Base-by-base conservation (phyloP, 2,888 invertebrate genomes). In the Macrosiphum euphorbiae region DNA sequence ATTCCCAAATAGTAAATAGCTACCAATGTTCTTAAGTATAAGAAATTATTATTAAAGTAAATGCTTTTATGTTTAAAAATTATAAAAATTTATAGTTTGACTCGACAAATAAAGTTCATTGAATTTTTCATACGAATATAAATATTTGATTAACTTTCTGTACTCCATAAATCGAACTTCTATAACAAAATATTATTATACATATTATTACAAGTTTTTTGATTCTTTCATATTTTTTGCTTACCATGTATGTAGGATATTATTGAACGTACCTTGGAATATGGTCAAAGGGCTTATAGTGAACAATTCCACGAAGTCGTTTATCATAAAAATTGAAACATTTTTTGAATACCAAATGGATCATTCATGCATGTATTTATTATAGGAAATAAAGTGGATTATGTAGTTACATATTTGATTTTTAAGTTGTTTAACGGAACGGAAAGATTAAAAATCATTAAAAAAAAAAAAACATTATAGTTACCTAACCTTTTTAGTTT, bases 341-440 rank as follows among this genome's bases (percentile, higher is more conserved):
- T 88, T 88, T 55, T 88, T 88, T 88, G 55, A 88, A 88, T 55
- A 88, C 88, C 35, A 55, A 88, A 41, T 26, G 55, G n/a, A 50
- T 41, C 35, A 26, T 88, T 88, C 88, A 41, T 44, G 44, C 11
- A 47, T 86, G 41, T 47, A 86, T 85, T 86, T 86, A 26, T 26
- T 11, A 28, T 86, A 47, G 47, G 47, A 44, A 86, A 44, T 86
- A 86, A 44, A 47, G 28, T 47, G 26, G 20, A 88, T 52, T 52
- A 52, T 52, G 24, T 35, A 44, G 41, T 44, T 47, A 47, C 44
- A 86, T 86, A 44, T 86, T 86, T 86, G 86, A 86, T 28, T 28
- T 86, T 47, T 86, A 13, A 44, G 86, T 55, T 52, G 24, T 55
- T 88, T 26, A 24, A 35, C 16, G 35, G 8, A 55, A 35, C 10